Base-by-base conservation (phyloP, 2,797 vertebrate genomes). In the Triplophysa yarkandensis region DNA sequence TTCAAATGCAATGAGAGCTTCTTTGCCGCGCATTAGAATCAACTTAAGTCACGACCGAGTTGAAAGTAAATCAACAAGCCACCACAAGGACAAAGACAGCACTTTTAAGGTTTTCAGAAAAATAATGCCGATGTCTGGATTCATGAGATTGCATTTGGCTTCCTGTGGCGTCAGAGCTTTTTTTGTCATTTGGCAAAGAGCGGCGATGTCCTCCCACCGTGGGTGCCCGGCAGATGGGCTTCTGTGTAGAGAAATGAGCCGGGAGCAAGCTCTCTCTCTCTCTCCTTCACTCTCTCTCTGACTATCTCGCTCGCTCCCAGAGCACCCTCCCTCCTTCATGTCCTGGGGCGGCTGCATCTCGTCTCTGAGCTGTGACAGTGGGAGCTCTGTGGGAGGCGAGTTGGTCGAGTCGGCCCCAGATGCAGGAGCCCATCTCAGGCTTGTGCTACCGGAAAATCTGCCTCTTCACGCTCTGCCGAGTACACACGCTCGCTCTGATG, bases 361-460 rank as follows among this genome's bases (percentile, higher is more conserved):
- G 84, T 90, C 91, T 94, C 85, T 85, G 89, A 89, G 90, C 92
- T 81, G 86, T 88, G 90, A 91, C 89, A 89, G 93, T 88, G 88
- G 88, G 92, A 89, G 83, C 92, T 90, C 86, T 83, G 89, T 88
- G 86, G 93, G 94, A 93, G 93, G 91, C 83, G 84, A 78, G 78
- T 81, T 83, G 91, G 90, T 84, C 92, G 93, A 91, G 89, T 89
- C 86, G 92, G 91, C 88, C 89, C 84, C 88, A 90, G 85, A 93
- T 87, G 88, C 84, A 80, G 91, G 87, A 91, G 90, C 90, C 90
- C 92, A 94, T 95, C 94, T 94, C 93, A 93, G 89, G 93, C 93
- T 95, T 90, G 89, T 80, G 93, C 93, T 95, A 94, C 93, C 92
- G 71, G 94, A 95, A 96, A 96, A 97, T 96, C 92, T 93, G 90